These are phyloP conservation scores for Episyrphus balteatus DNA, from an alignment of 1,140 invertebrate species.

Conservation along the genomic window DNA sequence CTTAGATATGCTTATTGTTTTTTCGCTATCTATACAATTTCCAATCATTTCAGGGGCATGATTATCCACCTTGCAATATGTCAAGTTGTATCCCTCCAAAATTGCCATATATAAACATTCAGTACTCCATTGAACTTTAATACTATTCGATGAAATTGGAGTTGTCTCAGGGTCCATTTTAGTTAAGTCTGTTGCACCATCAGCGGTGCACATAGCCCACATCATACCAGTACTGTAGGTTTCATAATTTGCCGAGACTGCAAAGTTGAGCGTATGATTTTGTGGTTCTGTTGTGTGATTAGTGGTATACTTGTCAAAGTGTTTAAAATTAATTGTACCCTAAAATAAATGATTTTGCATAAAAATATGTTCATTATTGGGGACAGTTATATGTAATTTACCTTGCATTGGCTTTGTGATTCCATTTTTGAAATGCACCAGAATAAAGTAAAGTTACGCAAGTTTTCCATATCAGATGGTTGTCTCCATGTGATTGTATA, in stretches of 20 bases:
- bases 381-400: constrained; percentile 1
- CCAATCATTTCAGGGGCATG: neutral
- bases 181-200: constrained; percentile 21
- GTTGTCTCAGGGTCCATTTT: constrained; percentile 26
- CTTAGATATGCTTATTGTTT: neutral
- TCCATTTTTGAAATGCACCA: constrained; percentile 24
- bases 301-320: constrained; percentile 9
- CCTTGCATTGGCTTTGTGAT: constrained; percentile 19
- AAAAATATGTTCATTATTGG: neutral
- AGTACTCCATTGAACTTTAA: constrained; percentile 23
- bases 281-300: constrained; percentile 14
- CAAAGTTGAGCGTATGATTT: constrained; percentile 15
- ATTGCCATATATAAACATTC: constrained; percentile 23
- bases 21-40: neutral
- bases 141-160: constrained; percentile 9
- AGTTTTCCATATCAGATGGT: constrained; percentile 10
- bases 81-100: constrained; percentile 24
- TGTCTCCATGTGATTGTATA: constrained; percentile 25
- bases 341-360: neutral
- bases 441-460: constrained; percentile 27
- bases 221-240: constrained; percentile 24
- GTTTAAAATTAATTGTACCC: constrained; percentile 18
- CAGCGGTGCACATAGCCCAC: constrained; percentile 24
- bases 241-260: constrained; percentile 26
- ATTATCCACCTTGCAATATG: constrained; percentile 16